phyloP scores from a whole-genome alignment of 2,888 invertebrate genomes.

The Cynaeus angustus region DNA sequence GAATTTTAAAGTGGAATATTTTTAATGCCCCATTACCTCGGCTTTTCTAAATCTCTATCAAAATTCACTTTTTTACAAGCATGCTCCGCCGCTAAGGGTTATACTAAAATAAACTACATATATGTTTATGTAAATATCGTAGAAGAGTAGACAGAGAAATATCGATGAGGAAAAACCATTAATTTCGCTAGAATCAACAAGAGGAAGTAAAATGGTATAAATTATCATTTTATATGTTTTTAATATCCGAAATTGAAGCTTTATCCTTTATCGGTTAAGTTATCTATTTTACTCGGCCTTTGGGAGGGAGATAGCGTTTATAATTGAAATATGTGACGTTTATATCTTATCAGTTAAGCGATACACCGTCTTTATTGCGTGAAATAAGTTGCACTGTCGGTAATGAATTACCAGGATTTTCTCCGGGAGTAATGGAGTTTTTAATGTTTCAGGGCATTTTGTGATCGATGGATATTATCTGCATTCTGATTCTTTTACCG shows the following conservation, averaged over 20 bases:
- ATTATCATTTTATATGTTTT: constrained; percentile 41
- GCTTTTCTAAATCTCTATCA: constrained; percentile 28
- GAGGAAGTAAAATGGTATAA: constrained; percentile 17
- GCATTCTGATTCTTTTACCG: not conserved
- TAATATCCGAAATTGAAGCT: constrained; percentile 41
- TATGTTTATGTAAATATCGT: constrained; percentile 36
- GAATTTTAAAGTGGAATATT: constrained; percentile 25
- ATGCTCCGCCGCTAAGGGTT: constrained; percentile 1
- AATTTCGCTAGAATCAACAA: constrained; percentile 6
- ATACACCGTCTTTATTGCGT: constrained; percentile 33
- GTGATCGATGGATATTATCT: constrained; percentile 24
- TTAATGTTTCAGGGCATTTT: constrained; percentile 22
- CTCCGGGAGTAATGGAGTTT: constrained; percentile 19
- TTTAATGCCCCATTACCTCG: constrained; percentile 29
- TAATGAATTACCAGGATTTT: constrained; percentile 37
- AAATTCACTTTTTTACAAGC: constrained; percentile 33
- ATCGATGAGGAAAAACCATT: constrained; percentile 1
- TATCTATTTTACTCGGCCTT: constrained; percentile 47
- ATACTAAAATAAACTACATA: constrained; percentile 23
- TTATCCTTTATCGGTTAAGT: constrained; percentile 36
- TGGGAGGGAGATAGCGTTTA: constrained; percentile 37
- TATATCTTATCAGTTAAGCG: constrained; percentile 43
- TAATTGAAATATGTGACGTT: constrained; percentile 51
- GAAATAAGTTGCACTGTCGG: constrained; percentile 24
- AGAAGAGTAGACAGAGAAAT: constrained; percentile 17